Conservation (phyloP, 1,140 invertebrate species). For the Cydia strobilella region DNA sequence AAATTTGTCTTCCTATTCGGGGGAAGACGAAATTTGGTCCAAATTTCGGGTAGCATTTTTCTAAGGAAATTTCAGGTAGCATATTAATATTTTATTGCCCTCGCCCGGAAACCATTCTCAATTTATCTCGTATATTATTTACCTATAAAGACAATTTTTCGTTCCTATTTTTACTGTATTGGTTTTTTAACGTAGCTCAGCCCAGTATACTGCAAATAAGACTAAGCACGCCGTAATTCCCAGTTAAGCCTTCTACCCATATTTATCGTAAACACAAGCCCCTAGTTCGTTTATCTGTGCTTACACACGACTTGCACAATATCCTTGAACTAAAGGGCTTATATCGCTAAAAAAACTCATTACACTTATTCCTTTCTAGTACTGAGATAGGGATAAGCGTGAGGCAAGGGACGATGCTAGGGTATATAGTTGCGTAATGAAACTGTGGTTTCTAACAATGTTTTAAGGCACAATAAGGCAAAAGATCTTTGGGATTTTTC, state of each 20-base stretch:
- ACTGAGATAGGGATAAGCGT: background rate
- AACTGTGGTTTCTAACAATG: slow-evolving; percentile 4
- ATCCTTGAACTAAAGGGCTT: background rate
- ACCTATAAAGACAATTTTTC: no score
- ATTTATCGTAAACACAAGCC: slow-evolving; percentile 6
- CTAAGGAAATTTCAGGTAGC: no score
- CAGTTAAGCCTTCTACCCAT: slow-evolving; percentile 2
- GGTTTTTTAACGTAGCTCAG: no score
- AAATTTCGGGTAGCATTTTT: no score
- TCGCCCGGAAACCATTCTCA: no score
- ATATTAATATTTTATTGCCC: no score
- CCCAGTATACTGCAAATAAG: background rate
- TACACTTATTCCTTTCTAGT: background rate
- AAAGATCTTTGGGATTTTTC: no score
- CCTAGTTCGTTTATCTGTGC: slow-evolving; percentile 8
- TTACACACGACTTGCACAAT: background rate
- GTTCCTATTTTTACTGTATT: no score
- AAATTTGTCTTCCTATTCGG: no score
- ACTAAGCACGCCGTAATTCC: background rate
- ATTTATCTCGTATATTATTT: no score
- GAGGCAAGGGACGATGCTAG: background rate
- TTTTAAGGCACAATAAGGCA: background rate
- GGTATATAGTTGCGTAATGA: background rate
- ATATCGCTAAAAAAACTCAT: background rate
- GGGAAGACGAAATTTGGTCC: no score